A percentile compares a stretch with the other conserved stretches of the same genome.
Conservation (phyloP, 92 coral and sea anemone genomes). For the Palythoa heliodiscus region DNA sequence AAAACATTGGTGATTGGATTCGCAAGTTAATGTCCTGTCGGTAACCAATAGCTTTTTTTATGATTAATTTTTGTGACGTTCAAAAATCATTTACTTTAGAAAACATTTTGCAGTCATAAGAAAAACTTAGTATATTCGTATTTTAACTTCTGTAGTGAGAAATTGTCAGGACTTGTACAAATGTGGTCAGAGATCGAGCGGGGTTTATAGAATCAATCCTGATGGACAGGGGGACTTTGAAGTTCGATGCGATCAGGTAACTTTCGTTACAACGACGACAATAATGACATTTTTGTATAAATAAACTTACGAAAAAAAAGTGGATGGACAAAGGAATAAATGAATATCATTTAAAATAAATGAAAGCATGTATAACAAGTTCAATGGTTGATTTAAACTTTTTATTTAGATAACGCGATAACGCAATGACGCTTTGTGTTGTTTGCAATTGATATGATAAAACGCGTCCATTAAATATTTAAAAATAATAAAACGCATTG, state of each 20-base stretch:
- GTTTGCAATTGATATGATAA: no score
- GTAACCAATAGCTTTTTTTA: no score
- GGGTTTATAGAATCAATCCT: slow-evolving; percentile 11
- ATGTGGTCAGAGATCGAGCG: neutral
- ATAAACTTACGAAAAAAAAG: neutral
- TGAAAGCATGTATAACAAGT: no score
- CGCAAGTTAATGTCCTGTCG: no score
- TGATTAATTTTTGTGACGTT: no score
- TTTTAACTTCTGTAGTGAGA: neutral
- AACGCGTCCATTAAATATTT: neutral
- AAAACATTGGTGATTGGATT: no score
- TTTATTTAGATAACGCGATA: no score
- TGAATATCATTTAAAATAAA: neutral
- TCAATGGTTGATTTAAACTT: no score
- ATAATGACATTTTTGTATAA: neutral
- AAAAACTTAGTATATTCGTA: neutral
- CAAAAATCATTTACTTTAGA: no score
- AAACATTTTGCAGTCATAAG: no score
- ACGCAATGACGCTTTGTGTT: no score
- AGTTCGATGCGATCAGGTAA: slow-evolving; percentile 2
- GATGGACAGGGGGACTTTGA: slow-evolving; percentile 11
- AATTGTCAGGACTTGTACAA: slow-evolving; percentile 9
- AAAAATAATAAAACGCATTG: no score
- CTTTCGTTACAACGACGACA: neutral
- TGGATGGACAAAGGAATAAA: neutral